These are phyloP conservation scores for Drosophila malerkotliana DNA, from an alignment of 1,140 invertebrate species.

Conservation along the genomic window DNA sequence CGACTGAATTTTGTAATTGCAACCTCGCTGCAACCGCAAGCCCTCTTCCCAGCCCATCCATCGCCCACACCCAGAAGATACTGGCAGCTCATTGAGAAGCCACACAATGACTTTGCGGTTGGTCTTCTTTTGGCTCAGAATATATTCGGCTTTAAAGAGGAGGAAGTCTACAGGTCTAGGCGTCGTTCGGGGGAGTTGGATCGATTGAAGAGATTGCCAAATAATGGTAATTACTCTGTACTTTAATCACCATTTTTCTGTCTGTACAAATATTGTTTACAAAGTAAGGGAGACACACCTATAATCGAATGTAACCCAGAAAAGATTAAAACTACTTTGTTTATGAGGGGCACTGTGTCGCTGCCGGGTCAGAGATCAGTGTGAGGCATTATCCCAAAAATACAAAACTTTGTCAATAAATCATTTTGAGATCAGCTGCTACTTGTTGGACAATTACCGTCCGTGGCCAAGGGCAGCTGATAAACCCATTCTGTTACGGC, in stretches of 20 bases:
- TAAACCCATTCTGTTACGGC: conserved; percentile 28
- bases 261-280: conserved; percentile 9
- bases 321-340: conserved; percentile 38
- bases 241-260: background rate
- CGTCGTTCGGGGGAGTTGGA: conserved; percentile 44
- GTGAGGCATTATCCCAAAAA: conserved; percentile 61
- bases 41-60: conserved; percentile 8
- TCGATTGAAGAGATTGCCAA: conserved; percentile 44
- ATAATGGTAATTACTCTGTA: conserved; percentile 49
- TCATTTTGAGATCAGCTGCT: conserved; percentile 50
- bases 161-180: conserved; percentile 27
- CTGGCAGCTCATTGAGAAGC: conserved; percentile 48
- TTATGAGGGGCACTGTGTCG: conserved; percentile 40
- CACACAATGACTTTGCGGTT: conserved; percentile 69
- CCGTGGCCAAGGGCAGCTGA: conserved; percentile 50
- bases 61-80: conserved; percentile 21
- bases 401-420: conserved; percentile 52
- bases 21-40: conserved; percentile 23
- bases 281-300: conserved; percentile 37
- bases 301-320: conserved; percentile 7
- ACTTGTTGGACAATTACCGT: conserved; percentile 53
- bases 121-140: conserved; percentile 36
- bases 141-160: conserved; percentile 29
- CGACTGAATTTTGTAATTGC: conserved; percentile 42
- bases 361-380: conserved; percentile 57